These are phyloP conservation scores for Psilanteris sp. DNA, from an alignment of 1,140 invertebrate species.

Conservation along the genomic window DNA sequence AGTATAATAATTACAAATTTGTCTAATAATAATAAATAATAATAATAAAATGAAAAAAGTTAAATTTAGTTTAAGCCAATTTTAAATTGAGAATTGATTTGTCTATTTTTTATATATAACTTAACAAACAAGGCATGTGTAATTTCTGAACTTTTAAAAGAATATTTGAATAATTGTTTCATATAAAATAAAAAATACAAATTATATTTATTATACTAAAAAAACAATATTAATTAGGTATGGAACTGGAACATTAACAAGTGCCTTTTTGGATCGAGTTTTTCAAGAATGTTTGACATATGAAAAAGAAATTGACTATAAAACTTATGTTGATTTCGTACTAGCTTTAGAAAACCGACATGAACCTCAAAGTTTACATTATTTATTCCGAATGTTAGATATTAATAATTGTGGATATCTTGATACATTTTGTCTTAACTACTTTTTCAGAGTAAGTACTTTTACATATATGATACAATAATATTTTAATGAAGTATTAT, in stretches of 20 bases:
- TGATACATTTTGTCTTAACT: constrained; percentile 94
- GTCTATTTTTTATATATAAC: no score
- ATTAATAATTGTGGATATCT: constrained; percentile 93
- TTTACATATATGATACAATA: no score
- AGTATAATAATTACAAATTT: no score
- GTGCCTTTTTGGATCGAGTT: constrained; percentile 93
- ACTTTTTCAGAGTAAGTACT: constrained; percentile 94
- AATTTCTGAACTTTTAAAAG: no score
- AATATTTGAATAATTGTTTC: no score
- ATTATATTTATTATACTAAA: constrained; percentile 1
- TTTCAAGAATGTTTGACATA: constrained; percentile 98
- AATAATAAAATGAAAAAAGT: no score
- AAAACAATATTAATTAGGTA: constrained; percentile 81
- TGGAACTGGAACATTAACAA: constrained; percentile 94
- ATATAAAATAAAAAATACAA: no score
- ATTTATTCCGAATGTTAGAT: constrained; percentile 95
- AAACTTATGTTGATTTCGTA: constrained; percentile 97
- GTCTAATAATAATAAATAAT: no score
- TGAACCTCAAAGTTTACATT: constrained; percentile 94
- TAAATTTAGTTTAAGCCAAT: no score
- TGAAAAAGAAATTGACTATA: constrained; percentile 98
- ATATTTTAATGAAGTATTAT: no score
- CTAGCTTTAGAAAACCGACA: constrained; percentile 95
- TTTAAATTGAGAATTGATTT: no score
- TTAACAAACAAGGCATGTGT: no score